These are phyloP conservation scores for Fistularia commersonii DNA, from an alignment of 2,797 vertebrate species.

Conservation along the genomic window DNA sequence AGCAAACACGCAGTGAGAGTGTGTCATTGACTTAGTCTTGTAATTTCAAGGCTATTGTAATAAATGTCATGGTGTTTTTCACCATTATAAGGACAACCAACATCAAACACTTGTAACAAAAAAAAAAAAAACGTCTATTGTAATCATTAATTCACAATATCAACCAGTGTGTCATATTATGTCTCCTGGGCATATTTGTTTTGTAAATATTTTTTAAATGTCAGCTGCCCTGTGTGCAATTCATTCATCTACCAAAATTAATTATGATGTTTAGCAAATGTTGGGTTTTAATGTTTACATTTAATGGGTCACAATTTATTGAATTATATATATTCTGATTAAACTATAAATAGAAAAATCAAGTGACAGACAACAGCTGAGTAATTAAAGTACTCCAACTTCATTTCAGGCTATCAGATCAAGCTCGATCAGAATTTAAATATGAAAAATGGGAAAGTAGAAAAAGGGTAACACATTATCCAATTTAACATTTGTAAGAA, in stretches of 20 bases:
- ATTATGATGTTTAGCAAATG: slow-evolving; percentile 53
- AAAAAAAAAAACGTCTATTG: slow-evolving; percentile 24
- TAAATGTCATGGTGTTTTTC: slow-evolving; percentile 57
- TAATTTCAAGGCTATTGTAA: slow-evolving; percentile 70
- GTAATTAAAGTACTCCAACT: slow-evolving; percentile 5
- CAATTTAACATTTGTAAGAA: no score
- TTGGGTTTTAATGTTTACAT: slow-evolving; percentile 46
- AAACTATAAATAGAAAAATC: slow-evolving; percentile 23
- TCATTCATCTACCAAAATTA: slow-evolving; percentile 45
- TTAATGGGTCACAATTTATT: slow-evolving; percentile 16
- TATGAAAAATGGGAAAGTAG: no score
- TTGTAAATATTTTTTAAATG: slow-evolving; percentile 44
- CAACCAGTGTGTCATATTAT: slow-evolving; percentile 35
- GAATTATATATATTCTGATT: slow-evolving; percentile 21
- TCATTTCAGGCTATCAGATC: neutral
- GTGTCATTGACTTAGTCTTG: slow-evolving; percentile 59
- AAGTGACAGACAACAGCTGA: slow-evolving; percentile 4
- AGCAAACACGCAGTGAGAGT: slow-evolving; percentile 48
- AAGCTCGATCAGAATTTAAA: no score
- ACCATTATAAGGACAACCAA: slow-evolving; percentile 44
- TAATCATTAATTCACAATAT: slow-evolving; percentile 58
- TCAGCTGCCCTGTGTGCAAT: slow-evolving; percentile 12
- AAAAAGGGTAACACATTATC: no score
- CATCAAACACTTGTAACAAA: slow-evolving; percentile 52
- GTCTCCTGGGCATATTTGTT: slow-evolving; percentile 53